Evolutionary conservation across 2,113 vertebrate genomes (phyloP).

Genomic region (Corapipo altera): DNA sequence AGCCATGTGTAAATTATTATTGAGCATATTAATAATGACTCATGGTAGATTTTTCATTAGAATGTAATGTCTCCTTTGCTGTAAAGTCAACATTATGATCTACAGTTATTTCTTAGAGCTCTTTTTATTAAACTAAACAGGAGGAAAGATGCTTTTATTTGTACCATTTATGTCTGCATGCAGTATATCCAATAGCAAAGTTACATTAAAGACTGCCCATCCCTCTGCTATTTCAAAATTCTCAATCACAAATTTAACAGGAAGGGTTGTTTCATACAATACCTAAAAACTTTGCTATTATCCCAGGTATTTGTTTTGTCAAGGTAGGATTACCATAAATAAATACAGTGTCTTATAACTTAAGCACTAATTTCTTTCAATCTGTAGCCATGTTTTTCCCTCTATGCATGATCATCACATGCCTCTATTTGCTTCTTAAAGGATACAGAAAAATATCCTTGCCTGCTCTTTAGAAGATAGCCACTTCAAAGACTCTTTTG

Average conservation of each 20-base stretch:
- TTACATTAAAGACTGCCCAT: neutral
- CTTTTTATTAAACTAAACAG: conserved; percentile 19
- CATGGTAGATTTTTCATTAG: conserved; percentile 62
- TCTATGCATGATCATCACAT: neutral
- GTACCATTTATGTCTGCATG: neutral
- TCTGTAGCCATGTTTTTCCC: neutral
- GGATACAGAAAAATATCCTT: conserved; percentile 54
- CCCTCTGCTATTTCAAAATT: neutral
- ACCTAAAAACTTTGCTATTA: neutral
- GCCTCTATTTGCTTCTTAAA: conserved; percentile 28
- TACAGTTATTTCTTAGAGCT: conserved; percentile 47
- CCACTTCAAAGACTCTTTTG: conserved; percentile 57
- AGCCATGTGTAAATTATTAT: conserved; percentile 65
- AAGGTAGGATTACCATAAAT: neutral
- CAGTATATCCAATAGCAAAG: neutral
- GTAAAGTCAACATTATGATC: conserved; percentile 64
- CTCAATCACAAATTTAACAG: neutral
- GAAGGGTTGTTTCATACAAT: neutral
- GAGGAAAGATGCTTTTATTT: conserved; percentile 18
- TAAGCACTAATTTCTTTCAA: neutral
- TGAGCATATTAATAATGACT: conserved; percentile 67
- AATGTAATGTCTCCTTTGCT: conserved; percentile 50
- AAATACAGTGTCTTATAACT: neutral
- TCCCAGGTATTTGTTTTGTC: neutral
- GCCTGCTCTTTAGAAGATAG: conserved; percentile 65